Evolutionary conservation across 2,797 vertebrate genomes (phyloP).

Genomic region (Phataginus tetradactyla): DNA sequence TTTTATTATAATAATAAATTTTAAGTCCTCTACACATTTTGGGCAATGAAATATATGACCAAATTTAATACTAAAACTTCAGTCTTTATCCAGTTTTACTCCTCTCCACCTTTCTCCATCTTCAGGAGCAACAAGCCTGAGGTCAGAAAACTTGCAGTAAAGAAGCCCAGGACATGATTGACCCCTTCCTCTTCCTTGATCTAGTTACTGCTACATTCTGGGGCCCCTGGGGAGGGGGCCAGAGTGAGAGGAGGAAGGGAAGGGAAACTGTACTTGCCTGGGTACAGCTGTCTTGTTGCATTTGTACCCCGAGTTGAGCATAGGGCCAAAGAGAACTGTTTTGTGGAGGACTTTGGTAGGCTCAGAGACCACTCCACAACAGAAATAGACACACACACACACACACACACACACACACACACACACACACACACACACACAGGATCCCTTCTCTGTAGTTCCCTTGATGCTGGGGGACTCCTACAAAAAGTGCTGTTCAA

Average conservation of each 20-base stretch:
- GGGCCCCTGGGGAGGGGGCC: too few species aligned
- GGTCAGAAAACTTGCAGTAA: not conserved
- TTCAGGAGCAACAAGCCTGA: not conserved
- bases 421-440: not conserved
- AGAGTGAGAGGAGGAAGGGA: not conserved
- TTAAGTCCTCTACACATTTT: not conserved
- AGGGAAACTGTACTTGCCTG: not conserved
- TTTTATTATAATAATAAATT: not conserved
- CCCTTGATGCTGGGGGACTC: too few species aligned
- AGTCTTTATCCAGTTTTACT: not conserved
- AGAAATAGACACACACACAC: not conserved
- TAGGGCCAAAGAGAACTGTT: not conserved
- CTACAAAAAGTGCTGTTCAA: not conserved
- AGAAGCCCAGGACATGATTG: not conserved
- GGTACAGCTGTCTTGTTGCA: too few species aligned
- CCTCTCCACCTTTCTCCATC: not conserved
- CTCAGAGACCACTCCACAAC: not conserved
- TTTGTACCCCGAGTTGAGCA: not conserved
- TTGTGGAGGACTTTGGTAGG: not conserved
- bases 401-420: not conserved
- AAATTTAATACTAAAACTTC: conserved; percentile 14
- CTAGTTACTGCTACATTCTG: not conserved
- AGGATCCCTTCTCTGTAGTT: not conserved
- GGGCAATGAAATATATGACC: not conserved
- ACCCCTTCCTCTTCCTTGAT: not conserved